phyloP scores from a whole-genome alignment of 2,888 invertebrate species.

The Rosalia funebris region DNA sequence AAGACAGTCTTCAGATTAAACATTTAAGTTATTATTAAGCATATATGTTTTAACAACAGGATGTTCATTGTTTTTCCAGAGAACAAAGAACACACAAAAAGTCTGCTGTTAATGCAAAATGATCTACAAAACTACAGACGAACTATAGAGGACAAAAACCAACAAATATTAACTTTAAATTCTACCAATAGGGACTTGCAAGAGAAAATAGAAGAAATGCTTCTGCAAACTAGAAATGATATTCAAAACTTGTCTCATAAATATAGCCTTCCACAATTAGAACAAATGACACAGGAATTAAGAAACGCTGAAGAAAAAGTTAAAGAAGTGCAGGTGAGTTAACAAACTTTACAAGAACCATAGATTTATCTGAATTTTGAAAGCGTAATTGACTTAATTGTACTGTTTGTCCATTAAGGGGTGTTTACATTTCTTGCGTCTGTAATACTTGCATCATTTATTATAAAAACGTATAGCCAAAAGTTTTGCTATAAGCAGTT shows the following conservation, averaged over 20 bases:
- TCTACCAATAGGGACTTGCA: slow-evolving; percentile 50
- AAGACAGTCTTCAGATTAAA: no score
- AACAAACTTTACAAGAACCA: no score
- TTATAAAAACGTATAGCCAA: no score
- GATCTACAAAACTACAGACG: slow-evolving; percentile 50
- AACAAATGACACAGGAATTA: slow-evolving; percentile 54
- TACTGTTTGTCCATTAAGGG: slow-evolving; percentile 42
- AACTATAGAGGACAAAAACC: slow-evolving; percentile 51
- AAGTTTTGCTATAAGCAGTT: no score
- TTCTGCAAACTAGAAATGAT: slow-evolving; percentile 53
- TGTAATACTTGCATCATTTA: no score
- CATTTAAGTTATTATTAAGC: no score
- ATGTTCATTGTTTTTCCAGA: slow-evolving; percentile 36
- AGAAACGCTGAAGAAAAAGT: slow-evolving; percentile 48
- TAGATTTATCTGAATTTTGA: no score
- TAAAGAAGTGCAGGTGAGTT: slow-evolving; percentile 44
- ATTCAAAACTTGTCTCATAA: slow-evolving; percentile 53
- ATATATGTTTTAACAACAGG: no score
- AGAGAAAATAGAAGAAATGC: slow-evolving; percentile 55
- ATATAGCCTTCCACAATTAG: slow-evolving; percentile 55
- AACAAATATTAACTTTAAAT: slow-evolving; percentile 50
- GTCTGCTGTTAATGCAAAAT: slow-evolving; percentile 49
- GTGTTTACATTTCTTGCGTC: no score
- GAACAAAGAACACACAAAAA: slow-evolving; percentile 47
- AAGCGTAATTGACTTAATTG: no score